Percentiles rank a stretch among this genome's conserved stretches.
Evolutionary conservation across 2,113 vertebrate species (phyloP).

Genomic region (Trichomycterus rosablanca): DNA sequence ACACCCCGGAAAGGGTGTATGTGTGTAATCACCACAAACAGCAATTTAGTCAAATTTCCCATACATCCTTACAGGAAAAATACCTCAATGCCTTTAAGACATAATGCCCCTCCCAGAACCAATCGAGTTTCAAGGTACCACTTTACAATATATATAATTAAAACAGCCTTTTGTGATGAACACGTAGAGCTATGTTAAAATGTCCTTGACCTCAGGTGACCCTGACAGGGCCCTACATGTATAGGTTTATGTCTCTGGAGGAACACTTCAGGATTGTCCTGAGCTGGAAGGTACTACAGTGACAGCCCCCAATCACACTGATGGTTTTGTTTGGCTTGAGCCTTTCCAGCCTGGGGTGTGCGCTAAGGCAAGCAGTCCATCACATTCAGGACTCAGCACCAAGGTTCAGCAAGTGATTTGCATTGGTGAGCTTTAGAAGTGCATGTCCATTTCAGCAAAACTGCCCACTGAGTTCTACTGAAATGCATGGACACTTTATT

Average conservation of each 20-base stretch:
- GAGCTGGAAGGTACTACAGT: conserved; percentile 29
- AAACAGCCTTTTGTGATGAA: no score
- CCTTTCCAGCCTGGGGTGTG: conserved; percentile 47
- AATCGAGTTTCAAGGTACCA: no score
- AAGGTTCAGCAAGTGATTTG: conserved; percentile 19
- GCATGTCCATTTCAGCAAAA: conserved; percentile 21
- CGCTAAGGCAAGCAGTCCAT: conserved; percentile 53
- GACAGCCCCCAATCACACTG: conserved; percentile 52
- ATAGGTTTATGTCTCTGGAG: conserved; percentile 28
- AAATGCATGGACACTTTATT: background rate
- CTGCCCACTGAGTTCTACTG: conserved; percentile 12
- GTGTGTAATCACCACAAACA: no score
- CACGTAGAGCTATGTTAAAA: no score
- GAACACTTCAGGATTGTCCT: conserved; percentile 35
- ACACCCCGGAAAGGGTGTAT: no score
- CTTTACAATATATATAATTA: no score
- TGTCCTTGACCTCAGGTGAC: conserved; percentile 9
- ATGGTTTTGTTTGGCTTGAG: conserved; percentile 47
- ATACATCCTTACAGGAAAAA: no score
- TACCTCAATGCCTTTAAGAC: no score
- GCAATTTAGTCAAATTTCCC: no score
- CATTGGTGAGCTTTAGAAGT: conserved; percentile 25
- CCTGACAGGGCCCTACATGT: background rate
- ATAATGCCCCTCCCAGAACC: no score
- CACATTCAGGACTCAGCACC: conserved; percentile 7